Conservation (phyloP, 2,797 vertebrate species). For the Sylvia borin region DNA sequence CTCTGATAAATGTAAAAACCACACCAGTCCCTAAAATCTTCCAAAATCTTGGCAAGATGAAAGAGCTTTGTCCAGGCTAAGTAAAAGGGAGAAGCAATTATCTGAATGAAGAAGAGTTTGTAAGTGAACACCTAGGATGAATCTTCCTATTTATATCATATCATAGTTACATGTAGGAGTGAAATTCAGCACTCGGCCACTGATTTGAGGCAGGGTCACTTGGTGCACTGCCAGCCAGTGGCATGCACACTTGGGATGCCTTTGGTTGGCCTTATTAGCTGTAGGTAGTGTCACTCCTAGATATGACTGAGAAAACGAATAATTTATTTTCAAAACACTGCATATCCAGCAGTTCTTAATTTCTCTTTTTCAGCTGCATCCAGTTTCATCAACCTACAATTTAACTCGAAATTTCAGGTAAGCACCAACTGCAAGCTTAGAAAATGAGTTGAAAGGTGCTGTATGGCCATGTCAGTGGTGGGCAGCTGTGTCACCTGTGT, state of each 20-base stretch:
- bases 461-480: background rate
- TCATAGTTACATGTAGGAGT: background rate
- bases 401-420: background rate
- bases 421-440: background rate
- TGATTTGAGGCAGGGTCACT: background rate
- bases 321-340: background rate
- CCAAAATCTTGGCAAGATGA: background rate
- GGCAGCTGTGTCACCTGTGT: rapidly evolving
- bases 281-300: background rate
- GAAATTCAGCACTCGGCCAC: background rate
- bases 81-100: background rate
- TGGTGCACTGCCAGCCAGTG: background rate
- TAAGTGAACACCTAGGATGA: background rate
- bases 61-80: background rate
- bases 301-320: background rate
- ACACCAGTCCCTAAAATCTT: background rate
- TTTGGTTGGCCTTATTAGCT: background rate
- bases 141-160: background rate
- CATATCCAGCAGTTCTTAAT: background rate
- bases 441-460: background rate
- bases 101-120: background rate
- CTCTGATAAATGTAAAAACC: background rate
- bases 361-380: background rate
- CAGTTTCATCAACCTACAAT: background rate
- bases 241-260: background rate